Base-by-base conservation (phyloP, 2,797 vertebrate genomes). In the Sebastolobus altivelis region DNA sequence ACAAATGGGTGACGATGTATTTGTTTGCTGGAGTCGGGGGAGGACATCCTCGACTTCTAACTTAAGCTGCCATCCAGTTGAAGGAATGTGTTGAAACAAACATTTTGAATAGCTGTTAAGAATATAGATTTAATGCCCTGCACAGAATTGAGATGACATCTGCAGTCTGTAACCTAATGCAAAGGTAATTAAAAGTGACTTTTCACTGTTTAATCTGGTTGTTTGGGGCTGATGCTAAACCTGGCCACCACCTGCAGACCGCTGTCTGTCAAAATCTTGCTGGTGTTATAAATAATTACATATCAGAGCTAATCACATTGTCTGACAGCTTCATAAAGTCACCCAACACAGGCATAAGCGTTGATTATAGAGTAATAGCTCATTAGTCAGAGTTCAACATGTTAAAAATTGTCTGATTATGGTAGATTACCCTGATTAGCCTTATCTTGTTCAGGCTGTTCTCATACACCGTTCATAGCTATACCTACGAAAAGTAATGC, bases 1-100 rank as follows among this genome's bases (percentile, higher is more conserved):
- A 91, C 80, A 81, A 84, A 89, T 83, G 63, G 67, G 83, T 60
- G 68, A 72, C 22, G 4, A 55, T 38, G 2, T 16, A 20, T 27
- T 10, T 55, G 65, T 72, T 75, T 78, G 65, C 4, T 12, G 6
- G 49, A 77, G 46, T 73, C 12, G 18, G 16, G 29, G 33, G 20
- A 76, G 52, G 62, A 80, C n/a, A 43, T 70, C 33, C 35, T 72
- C 40, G 4, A 56, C 55, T 7, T 33, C 20, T 25, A 72, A 79
- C 20, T 68, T 59, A 13, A 62, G 70, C 18, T 55, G 38, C 63
- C 71, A 77, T 38, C 10, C n/a, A 40, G 40, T 6, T 58, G 38
- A 75, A 54, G 8, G 29, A 31, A 66, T 56, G 16, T 40, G 31
- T 52, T 60, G 20, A 66, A 65, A 72, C 13, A 46, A 74, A 63